Conservation (phyloP, 1,140 invertebrate species). For the Cherax destructor region DNA sequence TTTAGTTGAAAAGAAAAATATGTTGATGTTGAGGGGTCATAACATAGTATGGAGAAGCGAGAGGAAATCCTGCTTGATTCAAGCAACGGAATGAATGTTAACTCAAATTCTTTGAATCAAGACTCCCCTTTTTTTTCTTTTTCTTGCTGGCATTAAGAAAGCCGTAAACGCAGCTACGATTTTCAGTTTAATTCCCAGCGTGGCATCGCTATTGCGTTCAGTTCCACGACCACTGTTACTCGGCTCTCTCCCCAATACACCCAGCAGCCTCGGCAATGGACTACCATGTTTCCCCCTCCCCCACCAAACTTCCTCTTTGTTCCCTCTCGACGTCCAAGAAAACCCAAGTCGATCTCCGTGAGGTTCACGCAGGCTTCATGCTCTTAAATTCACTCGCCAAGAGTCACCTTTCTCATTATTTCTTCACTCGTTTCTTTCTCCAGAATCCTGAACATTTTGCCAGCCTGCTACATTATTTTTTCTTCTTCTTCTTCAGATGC, state of each 20-base stretch:
- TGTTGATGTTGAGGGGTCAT: no score
- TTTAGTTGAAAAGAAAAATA: no score
- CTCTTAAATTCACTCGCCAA: neutral
- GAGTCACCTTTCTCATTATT: neutral
- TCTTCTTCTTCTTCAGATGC: no score
- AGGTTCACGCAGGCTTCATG: neutral
- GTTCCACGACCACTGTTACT: neutral
- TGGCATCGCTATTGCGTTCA: neutral
- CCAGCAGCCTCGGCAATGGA: neutral
- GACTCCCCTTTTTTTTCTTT: neutral
- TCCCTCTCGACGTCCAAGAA: neutral
- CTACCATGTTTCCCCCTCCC: neutral
- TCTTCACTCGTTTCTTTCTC: neutral
- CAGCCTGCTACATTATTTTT: no score
- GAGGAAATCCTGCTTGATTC: no score
- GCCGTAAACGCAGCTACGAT: neutral
- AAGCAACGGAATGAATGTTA: neutral
- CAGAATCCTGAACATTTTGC: no score
- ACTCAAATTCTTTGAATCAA: neutral
- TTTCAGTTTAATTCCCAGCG: conserved; percentile 1
- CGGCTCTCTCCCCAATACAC: neutral
- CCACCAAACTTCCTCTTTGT: neutral
- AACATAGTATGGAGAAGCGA: no score
- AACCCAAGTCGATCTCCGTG: neutral
- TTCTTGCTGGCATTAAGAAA: neutral